Conservation (phyloP, 2,888 invertebrate species). For the Alloscopus bannaensis region DNA sequence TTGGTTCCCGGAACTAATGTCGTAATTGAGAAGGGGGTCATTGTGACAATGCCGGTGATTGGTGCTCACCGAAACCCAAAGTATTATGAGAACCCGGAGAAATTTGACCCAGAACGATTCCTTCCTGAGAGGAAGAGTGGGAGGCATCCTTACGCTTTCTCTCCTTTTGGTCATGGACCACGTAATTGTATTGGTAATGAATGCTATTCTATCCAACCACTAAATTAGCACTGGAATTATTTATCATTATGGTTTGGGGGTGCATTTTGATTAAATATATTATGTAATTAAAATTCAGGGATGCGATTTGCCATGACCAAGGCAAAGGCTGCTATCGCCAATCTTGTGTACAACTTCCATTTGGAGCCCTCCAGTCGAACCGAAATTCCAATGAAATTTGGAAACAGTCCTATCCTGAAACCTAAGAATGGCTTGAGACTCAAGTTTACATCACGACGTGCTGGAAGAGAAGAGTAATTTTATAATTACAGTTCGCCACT, state of each 20-base stretch:
- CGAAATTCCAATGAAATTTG: conserved; percentile 74
- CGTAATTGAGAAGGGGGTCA: conserved; percentile 77
- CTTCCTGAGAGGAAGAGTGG: conserved; percentile 79
- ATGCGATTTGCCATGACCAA: conserved; percentile 78
- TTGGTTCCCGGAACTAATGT: conserved; percentile 77
- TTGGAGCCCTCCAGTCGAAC: conserved; percentile 76
- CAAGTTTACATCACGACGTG: background rate
- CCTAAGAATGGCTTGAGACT: conserved; percentile 1
- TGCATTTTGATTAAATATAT: background rate
- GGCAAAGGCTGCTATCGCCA: conserved; percentile 77
- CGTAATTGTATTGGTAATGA: conserved; percentile 19
- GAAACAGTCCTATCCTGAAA: background rate
- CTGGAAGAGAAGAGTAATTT: background rate
- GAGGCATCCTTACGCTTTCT: conserved; percentile 77
- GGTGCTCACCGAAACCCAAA: background rate
- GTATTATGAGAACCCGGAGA: conserved; percentile 76
- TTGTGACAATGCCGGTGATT: conserved; percentile 79
- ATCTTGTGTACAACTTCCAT: conserved; percentile 77
- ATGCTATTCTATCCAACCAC: background rate
- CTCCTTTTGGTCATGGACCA: conserved; percentile 75
- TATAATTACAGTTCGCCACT: too few relatives aligned
- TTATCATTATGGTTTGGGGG: background rate
- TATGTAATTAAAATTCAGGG: conserved; percentile 73
- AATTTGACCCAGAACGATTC: conserved; percentile 81
- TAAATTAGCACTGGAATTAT: background rate